phyloP scores from a whole-genome alignment of 2,113 vertebrate species.

The Macaca mulatta region DNA sequence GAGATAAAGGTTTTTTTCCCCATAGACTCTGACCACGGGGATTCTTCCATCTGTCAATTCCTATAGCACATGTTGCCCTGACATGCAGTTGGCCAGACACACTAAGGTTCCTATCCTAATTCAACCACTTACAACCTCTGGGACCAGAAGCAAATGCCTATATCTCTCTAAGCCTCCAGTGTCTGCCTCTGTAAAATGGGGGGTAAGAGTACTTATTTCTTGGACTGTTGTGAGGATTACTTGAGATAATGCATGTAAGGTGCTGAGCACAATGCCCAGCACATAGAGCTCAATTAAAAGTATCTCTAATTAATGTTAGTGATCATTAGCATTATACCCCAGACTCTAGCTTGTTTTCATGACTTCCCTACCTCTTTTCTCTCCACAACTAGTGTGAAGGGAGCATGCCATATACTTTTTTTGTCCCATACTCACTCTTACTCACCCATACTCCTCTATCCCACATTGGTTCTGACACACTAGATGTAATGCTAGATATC shows the following conservation, averaged over 20 bases:
- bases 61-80: neutral
- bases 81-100: neutral
- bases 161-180: neutral
- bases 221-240: neutral
- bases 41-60: neutral
- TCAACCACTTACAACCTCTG: neutral
- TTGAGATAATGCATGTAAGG: neutral
- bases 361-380: neutral
- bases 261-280: neutral
- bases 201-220: neutral
- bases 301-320: neutral
- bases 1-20: neutral
- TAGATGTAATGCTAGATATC: neutral
- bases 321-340: neutral
- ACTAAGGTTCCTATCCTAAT: neutral
- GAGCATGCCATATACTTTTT: neutral
- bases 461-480: neutral
- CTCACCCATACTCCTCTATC: neutral
- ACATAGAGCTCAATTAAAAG: neutral
- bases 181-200: neutral
- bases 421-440: neutral
- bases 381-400: neutral
- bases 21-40: neutral
- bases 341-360: neutral
- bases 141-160: neutral